A percentile compares a stretch with the other conserved stretches of the same genome.
Conservation (phyloP, 2,888 invertebrate species). For the Podabrus alpinus region DNA sequence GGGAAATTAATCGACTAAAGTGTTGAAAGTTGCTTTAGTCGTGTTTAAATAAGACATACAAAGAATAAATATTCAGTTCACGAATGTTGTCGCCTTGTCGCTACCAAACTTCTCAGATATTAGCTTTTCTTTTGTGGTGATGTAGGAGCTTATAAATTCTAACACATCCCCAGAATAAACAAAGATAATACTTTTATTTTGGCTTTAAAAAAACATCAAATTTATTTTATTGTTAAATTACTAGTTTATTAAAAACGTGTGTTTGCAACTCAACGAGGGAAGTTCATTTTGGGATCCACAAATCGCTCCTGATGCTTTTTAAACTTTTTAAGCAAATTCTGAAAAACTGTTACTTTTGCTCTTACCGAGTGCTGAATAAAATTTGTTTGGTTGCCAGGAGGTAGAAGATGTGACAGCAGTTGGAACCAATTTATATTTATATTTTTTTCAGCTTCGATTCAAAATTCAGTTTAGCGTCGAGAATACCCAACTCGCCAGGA, state of each 20-base stretch:
- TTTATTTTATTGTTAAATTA: background rate
- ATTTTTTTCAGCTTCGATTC: conserved; percentile 24
- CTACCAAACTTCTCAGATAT: conserved; percentile 36
- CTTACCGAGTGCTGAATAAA: conserved; percentile 1
- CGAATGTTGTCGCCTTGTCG: conserved; percentile 40
- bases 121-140: conserved; percentile 38
- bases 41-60: conserved; percentile 39
- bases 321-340: background rate
- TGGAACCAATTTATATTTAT: conserved; percentile 31
- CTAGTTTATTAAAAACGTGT: background rate
- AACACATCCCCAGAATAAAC: conserved; percentile 26
- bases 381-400: conserved; percentile 6
- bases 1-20: background rate
- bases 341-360: background rate
- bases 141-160: conserved; percentile 41
- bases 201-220: background rate
- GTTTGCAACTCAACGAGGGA: background rate
- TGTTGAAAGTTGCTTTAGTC: background rate
- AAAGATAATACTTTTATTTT: background rate
- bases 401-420: conserved; percentile 28
- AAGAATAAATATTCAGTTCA: conserved; percentile 41
- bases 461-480: conserved; percentile 27
- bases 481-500: conserved; percentile 13
- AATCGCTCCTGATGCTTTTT: background rate
- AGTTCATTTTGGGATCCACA: background rate